These are phyloP conservation scores for Zosterops hypoxanthus DNA, from an alignment of 2,113 vertebrate species.

Conservation along the genomic window DNA sequence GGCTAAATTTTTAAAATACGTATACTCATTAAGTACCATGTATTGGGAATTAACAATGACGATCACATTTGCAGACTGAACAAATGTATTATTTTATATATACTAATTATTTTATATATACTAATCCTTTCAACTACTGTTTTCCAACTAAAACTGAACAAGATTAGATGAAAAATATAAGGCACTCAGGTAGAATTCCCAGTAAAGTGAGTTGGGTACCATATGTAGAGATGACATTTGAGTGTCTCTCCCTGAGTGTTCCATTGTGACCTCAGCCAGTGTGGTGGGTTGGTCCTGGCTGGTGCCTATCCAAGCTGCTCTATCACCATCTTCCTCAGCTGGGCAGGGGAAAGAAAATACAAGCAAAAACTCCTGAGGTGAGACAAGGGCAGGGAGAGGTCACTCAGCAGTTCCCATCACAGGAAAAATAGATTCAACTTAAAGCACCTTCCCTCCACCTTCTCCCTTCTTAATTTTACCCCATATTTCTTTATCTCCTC, in stretches of 20 bases:
- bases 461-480: not conserved
- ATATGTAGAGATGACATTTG: not conserved
- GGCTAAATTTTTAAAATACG: not conserved
- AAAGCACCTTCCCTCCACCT: not conserved
- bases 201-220: not conserved
- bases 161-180: not conserved
- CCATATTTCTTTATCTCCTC: not conserved
- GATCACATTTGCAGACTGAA: not conserved
- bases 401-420: not conserved
- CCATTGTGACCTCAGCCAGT: not conserved
- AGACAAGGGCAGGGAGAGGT: not conserved
- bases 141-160: not conserved
- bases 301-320: not conserved
- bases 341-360: not conserved
- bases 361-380: accelerated
- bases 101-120: too few relatives aligned
- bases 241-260: not conserved
- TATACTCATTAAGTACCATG: not conserved
- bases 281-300: not conserved
- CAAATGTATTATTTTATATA: not conserved
- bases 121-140: not conserved
- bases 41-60: not conserved
- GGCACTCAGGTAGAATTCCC: not conserved
- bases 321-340: not conserved
- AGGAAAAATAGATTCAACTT: not conserved